Evolutionary conservation across 2,888 invertebrate species (phyloP), one percentile per base, ranked within the genome.

Genomic region (Allygus modestus): DNA sequence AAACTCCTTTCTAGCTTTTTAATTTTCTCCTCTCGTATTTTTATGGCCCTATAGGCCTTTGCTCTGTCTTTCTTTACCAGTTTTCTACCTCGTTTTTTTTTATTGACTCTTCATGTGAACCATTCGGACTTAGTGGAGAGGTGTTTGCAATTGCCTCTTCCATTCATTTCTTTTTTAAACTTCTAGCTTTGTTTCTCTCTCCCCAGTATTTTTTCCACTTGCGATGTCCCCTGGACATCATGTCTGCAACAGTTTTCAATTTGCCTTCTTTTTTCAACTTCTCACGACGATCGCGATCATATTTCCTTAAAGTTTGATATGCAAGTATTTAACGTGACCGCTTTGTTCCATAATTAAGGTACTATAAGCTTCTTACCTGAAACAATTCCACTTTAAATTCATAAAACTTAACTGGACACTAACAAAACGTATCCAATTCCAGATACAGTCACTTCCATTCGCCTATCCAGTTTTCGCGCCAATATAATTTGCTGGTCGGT

Each of bases 131-230:
- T 26, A 5, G 26, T 7, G 33, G 28, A 5, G 71, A 9, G 11
- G 28, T 33, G 20, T 26, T 23, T 26, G 33, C 20, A 71, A 71
- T 28, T 23, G 28, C 33, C 9, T 71, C 33, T 17, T n/a, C 17
- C 5, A 33, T 17, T 4, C 17, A 4, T 71, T 71, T 71, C 17
- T 71, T 71, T 15, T 71, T 71, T 23, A 71, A 11, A 7, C 5
- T 26, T 33, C 71, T 4, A 9, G 20, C 20, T 17, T 71, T n/a
- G 20, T 71, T 71, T 31, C 71, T 26, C 71, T 71, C 71, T n/a
- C 71, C 17, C 71, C 71, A 71, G 28, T 71, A 71, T 23, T 71
- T 71, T 28, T 26, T 71, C 71, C 2, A 11, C 15, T 31, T 31
- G 5, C 71, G 5, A 7, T 71, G 71, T 23, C 20, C 28, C 17